These are phyloP conservation scores for Lithobates sylvaticus DNA, from an alignment of 2,797 vertebrate genomes.

Conservation along the genomic window DNA sequence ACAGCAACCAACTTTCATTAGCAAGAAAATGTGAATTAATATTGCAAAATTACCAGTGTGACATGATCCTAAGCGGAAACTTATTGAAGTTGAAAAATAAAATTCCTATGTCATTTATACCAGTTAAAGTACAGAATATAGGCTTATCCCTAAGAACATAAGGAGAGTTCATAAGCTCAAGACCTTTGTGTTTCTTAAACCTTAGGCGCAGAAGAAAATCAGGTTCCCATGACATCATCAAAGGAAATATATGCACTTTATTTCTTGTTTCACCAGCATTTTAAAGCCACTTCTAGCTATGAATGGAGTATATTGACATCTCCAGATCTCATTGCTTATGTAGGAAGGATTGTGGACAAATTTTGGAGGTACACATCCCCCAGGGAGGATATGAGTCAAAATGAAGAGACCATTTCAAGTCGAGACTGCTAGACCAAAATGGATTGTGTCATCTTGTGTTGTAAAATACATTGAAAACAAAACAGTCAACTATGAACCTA, in stretches of 20 bases:
- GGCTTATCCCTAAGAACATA: background rate
- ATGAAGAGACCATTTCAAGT: conserved; percentile 1
- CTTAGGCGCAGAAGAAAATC: background rate
- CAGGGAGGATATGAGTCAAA: conserved; percentile 44
- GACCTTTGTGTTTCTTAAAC: background rate
- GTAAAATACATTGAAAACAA: background rate
- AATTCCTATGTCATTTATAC: background rate
- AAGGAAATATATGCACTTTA: conserved; percentile 12
- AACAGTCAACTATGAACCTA: no score
- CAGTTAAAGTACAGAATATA: background rate
- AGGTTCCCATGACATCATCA: background rate
- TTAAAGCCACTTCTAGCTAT: conserved; percentile 11
- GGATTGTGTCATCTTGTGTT: background rate
- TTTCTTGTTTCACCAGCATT: background rate
- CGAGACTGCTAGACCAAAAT: background rate
- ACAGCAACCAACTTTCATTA: no score
- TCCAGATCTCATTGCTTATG: conserved; percentile 24
- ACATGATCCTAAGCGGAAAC: background rate
- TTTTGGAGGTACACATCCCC: conserved; percentile 25
- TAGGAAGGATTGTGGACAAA: conserved; percentile 28
- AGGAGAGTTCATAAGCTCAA: no score
- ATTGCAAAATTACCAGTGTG: no score
- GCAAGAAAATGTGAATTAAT: no score
- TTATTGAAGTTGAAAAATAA: background rate
- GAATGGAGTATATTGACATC: background rate